A percentile compares a stretch with the other conserved stretches of the same genome.
phyloP scores from a whole-genome alignment of 2,888 invertebrate genomes.

The Drosophila lutescens region DNA sequence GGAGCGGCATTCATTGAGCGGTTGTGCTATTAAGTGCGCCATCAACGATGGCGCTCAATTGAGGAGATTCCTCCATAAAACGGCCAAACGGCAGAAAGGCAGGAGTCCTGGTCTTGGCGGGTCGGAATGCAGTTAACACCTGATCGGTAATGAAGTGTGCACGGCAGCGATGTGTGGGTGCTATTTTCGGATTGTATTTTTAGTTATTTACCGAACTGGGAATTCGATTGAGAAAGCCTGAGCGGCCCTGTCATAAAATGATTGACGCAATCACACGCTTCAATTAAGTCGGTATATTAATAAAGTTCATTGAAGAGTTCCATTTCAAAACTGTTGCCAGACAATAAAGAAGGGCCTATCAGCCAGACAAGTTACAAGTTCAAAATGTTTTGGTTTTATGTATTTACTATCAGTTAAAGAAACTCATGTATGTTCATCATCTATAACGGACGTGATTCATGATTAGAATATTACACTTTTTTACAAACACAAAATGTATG shows the following conservation, averaged over 20 bases:
- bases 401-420: neutral
- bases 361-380: neutral
- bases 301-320: neutral
- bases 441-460: neutral
- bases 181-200: conserved; percentile 16
- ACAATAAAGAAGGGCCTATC: neutral
- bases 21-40: conserved; percentile 61
- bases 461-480: no score
- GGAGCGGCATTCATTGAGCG: conserved; percentile 54
- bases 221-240: neutral
- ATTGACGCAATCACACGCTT: neutral
- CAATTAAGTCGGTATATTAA: neutral
- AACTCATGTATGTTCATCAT: neutral
- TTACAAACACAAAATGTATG: no score
- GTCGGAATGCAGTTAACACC: conserved; percentile 63
- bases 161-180: conserved; percentile 7
- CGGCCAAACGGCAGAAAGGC: conserved; percentile 17
- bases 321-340: neutral
- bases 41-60: conserved; percentile 65
- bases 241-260: neutral
- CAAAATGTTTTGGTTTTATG: neutral
- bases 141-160: conserved; percentile 61
- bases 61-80: conserved; percentile 63
- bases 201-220: conserved; percentile 6
- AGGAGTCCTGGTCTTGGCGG: conserved; percentile 51